Conservation (phyloP, 2,113 vertebrate genomes). For the Microcebus griseorufus region DNA sequence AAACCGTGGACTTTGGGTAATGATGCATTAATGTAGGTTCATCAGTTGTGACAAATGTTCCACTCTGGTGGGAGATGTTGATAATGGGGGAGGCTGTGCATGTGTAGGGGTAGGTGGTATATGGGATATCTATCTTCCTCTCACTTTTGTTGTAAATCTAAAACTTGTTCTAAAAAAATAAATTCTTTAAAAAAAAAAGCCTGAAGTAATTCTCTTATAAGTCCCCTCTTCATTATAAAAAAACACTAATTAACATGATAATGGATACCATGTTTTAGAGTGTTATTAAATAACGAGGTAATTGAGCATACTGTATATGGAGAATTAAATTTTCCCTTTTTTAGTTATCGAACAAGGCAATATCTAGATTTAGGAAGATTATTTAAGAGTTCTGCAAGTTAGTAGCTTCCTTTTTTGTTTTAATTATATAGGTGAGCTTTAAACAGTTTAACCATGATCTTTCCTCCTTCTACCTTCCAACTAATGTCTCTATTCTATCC, state of each 20-base stretch:
- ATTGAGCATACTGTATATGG: not conserved
- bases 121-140: not conserved
- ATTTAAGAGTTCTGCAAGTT: not conserved
- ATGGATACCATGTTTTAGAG: not conserved
- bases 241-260: not conserved
- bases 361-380: not conserved
- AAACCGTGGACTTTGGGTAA: not conserved
- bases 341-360: not conserved
- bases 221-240: not conserved
- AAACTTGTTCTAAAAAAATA: not conserved
- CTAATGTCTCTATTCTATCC: not conserved
- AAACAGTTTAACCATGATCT: not conserved
- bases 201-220: not conserved
- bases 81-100: not conserved
- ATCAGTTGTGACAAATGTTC: not conserved
- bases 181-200: not conserved
- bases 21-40: not conserved
- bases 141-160: not conserved
- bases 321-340: not conserved
- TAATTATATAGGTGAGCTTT: not conserved
- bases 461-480: not conserved
- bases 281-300: not conserved
- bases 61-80: not conserved
- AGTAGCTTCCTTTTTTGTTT: not conserved
- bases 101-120: not conserved